Evolutionary conservation across 2,888 invertebrate genomes (phyloP).

Genomic region (Morinoia aosen): DNA sequence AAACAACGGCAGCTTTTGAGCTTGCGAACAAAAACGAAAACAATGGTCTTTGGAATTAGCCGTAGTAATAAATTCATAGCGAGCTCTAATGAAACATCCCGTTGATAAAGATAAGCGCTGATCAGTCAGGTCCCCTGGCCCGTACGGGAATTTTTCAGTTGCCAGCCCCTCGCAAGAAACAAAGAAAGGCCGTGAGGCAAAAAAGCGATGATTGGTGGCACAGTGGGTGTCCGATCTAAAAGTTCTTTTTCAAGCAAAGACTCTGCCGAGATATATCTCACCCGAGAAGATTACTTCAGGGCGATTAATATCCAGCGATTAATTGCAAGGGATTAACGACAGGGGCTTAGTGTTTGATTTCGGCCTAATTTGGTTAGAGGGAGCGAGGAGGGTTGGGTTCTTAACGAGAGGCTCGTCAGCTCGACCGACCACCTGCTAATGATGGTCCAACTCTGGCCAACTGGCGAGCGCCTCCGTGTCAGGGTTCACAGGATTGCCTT

Average conservation of each 20-base stretch:
- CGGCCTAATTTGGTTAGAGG: conserved; percentile 46
- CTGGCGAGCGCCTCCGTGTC: not conserved
- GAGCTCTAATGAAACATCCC: conserved; percentile 12
- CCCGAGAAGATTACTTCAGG: conserved; percentile 32
- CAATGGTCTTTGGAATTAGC: not conserved
- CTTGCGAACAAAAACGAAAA: not conserved
- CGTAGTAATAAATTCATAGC: conserved; percentile 10
- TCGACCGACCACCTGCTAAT: conserved; percentile 2
- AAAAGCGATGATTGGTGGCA: conserved; percentile 40
- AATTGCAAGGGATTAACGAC: conserved; percentile 49
- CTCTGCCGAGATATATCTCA: conserved; percentile 25
- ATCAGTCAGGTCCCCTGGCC: conserved; percentile 22
- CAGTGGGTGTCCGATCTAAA: conserved; percentile 49
- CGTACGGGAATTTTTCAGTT: not conserved
- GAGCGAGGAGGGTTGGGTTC: conserved; percentile 20
- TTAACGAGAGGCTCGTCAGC: not conserved
- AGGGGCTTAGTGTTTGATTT: conserved; percentile 51
- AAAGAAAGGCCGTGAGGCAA: not conserved
- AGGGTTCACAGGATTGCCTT: too few relatives aligned
- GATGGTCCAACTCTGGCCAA: not conserved
- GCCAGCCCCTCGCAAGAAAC: not conserved
- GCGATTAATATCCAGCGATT: conserved; percentile 51
- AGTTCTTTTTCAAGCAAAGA: conserved; percentile 44
- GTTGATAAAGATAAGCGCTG: conserved; percentile 5
- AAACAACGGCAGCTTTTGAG: not conserved